Percentiles rank a stretch among this genome's conserved stretches.
Conservation (phyloP, 2,888 invertebrate genomes). For the Parthenolecanium corni region DNA sequence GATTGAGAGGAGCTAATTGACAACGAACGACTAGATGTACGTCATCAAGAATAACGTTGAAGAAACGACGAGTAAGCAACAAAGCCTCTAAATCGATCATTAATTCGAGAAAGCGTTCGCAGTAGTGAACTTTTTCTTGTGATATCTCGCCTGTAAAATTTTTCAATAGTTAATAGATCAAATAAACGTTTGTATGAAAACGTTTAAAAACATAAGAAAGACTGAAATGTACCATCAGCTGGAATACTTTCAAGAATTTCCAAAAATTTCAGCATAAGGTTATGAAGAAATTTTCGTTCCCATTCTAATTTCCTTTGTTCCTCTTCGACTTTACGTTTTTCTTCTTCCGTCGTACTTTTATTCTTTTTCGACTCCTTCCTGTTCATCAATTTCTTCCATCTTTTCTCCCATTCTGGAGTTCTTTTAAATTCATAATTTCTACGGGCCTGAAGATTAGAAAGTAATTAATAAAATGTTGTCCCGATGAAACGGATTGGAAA, state of each 20-base stretch:
- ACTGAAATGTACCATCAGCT: conserved; percentile 43
- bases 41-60: conserved; percentile 92
- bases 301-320: conserved; percentile 49
- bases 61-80: conserved; percentile 88
- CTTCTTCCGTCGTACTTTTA: conserved; percentile 37
- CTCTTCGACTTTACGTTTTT: too few species aligned
- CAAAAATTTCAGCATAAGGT: conserved; percentile 79
- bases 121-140: conserved; percentile 56
- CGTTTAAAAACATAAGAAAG: not conserved
- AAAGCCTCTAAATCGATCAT: conserved; percentile 92
- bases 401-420: conserved; percentile 81
- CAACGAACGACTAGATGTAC: conserved; percentile 85
- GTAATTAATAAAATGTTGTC: not conserved
- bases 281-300: conserved; percentile 76
- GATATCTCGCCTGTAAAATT: conserved; percentile 37
- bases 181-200: not conserved
- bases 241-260: conserved; percentile 63
- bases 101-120: conserved; percentile 90
- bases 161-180: not conserved
- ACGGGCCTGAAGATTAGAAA: conserved; percentile 45
- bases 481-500: too few species aligned
- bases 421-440: conserved; percentile 75
- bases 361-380: conserved; percentile 58
- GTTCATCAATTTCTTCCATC: conserved; percentile 80
- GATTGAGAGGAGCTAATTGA: conserved; percentile 61